A percentile compares a stretch with the other conserved stretches of the same genome.
Evolutionary conservation across 2,888 invertebrate genomes (phyloP).

Genomic region (Ophraella communa): DNA sequence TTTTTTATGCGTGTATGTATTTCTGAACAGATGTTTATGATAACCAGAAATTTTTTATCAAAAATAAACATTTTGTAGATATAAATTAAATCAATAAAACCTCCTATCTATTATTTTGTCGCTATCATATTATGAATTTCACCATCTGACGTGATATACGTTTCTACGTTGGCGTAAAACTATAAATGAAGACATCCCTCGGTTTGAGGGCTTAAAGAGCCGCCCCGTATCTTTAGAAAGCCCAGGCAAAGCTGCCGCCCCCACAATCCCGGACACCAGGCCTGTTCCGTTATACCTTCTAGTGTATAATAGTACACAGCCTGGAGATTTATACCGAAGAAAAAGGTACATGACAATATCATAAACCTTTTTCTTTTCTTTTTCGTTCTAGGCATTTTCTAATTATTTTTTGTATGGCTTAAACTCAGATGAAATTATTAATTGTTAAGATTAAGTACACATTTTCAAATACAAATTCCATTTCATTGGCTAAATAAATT

Average conservation of each 20-base stretch:
- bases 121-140: not conserved
- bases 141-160: not conserved
- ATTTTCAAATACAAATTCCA: too few species aligned
- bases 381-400: not conserved
- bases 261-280: constrained; percentile 41
- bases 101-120: not conserved
- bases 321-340: not conserved
- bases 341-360: not conserved
- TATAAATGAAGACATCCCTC: constrained; percentile 1
- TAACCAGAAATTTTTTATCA: not conserved
- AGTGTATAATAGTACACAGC: not conserved
- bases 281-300: constrained; percentile 29
- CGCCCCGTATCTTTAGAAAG: constrained; percentile 6
- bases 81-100: not conserved
- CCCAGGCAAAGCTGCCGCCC: constrained; percentile 47
- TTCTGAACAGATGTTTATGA: not conserved
- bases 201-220: constrained; percentile 1
- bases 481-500: too few species aligned
- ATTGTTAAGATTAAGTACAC: too few species aligned
- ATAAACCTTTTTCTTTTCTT: not conserved
- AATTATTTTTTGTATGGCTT: not conserved
- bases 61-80: not conserved
- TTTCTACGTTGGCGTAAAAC: constrained; percentile 1
- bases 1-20: not conserved
- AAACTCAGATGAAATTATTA: not conserved